Conservation (phyloP, 1,140 invertebrate genomes). For the Drepana arcuata region DNA sequence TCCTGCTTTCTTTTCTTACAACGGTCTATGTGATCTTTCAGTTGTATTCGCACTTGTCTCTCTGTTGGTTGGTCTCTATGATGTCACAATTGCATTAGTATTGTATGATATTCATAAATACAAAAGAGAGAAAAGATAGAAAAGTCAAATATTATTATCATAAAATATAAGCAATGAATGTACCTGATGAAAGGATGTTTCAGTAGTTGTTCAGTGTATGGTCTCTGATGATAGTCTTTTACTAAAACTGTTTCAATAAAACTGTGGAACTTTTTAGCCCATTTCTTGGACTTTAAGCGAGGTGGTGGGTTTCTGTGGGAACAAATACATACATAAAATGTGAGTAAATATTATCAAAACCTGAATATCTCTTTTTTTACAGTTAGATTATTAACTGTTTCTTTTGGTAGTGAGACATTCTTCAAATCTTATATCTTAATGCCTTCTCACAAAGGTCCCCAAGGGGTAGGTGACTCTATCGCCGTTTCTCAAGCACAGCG, state of each 20-base stretch:
- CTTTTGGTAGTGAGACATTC: too few relatives aligned
- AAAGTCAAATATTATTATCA: too few relatives aligned
- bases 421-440: too few relatives aligned
- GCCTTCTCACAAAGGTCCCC: too few relatives aligned
- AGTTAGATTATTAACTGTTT: too few relatives aligned
- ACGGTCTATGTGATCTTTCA: conserved; percentile 99
- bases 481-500: too few relatives aligned
- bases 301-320: conserved; percentile 92
- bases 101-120: not conserved
- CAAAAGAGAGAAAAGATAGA: too few relatives aligned
- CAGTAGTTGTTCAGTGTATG: conserved; percentile 97
- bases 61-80: conserved; percentile 96
- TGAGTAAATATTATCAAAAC: too few relatives aligned
- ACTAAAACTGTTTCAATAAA: conserved; percentile 80
- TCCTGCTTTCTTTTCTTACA: conserved; percentile 96
- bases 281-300: conserved; percentile 97
- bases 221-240: conserved; percentile 98
- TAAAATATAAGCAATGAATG: too few relatives aligned
- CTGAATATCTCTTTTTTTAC: too few relatives aligned
- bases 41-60: conserved; percentile 96
- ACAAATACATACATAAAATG: not conserved
- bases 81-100: too few relatives aligned
- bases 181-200: conserved; percentile 96
- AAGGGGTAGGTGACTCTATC: too few relatives aligned
- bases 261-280: conserved; percentile 96